Base-by-base conservation (phyloP, 2,888 invertebrate genomes). In the Gymnocheta viridis region DNA sequence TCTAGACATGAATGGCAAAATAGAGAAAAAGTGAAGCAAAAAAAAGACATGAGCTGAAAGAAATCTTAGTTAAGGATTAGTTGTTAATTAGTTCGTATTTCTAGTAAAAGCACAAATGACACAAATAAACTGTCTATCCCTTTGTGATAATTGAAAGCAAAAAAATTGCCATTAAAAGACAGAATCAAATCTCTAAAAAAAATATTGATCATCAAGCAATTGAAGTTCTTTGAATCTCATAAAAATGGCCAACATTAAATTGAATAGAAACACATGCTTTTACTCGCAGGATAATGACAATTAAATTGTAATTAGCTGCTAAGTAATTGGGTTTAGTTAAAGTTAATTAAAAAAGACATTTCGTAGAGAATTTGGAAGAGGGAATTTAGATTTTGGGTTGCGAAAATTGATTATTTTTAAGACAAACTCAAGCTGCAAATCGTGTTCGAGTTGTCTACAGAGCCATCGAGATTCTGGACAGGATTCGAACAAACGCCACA, bases 61-160 rank as follows among this genome's bases (percentile, higher is more conserved):
- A 5, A 67, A 77, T 77, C 67, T 72, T 73, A 67, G 54, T 54
- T 44, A 19, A 67, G 64, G 60, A 72, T 83, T 81, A 81, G 83
- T 83, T 81, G 76, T 83, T 83, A 84, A 84, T 84, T 84, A 84
- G 83, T 81, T 81, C 44, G 38, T 67, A 64, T 47, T 67, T 41
- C 35, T 58, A 38, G 60, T 29, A 67, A 80, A 67, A 76, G 76
- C 44, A 66, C 83, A 76, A 80, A 49, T 69, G 69, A 72, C 76
- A 77, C 72, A 77, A 81, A 84, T 72, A 38, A 81, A 73, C 70
- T 67, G 77, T 60, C 60, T 22, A 2, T 19, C 56, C 32, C 56
- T 22, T 79, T 49, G 27, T 22, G 27, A 47, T 60, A 67, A 70
- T 70, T 49, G n/a, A 70, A 47, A 58, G 24, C 47, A 58, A 2